These are phyloP conservation scores for Myiotriccus ornatus DNA, from an alignment of 2,797 vertebrate species.

Conservation along the genomic window DNA sequence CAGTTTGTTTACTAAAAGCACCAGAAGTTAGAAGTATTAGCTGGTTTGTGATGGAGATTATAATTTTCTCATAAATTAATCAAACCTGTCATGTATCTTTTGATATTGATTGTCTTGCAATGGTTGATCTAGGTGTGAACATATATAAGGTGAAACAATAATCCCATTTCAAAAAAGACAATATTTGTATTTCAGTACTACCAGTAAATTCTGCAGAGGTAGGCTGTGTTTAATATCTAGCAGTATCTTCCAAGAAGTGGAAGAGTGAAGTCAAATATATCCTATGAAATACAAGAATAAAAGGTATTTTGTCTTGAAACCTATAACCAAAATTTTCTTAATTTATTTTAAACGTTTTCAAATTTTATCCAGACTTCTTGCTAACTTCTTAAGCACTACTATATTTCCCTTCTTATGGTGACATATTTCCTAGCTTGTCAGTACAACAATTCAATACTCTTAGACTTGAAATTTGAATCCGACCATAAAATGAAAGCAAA, in stretches of 20 bases:
- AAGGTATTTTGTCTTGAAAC: background rate
- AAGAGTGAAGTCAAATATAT: background rate
- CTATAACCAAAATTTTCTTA: background rate
- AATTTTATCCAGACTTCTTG: background rate
- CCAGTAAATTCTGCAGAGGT: background rate
- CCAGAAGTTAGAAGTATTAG: background rate
- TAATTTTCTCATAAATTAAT: background rate
- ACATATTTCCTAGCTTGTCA: background rate
- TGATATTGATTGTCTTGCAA: background rate
- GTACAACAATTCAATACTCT: background rate
- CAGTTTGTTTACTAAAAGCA: background rate
- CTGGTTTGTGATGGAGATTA: background rate
- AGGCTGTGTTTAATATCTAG: background rate
- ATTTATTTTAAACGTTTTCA: background rate
- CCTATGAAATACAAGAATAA: background rate
- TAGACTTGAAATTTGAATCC: background rate
- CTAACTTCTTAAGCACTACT: background rate
- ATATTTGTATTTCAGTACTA: background rate
- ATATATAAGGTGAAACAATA: background rate
- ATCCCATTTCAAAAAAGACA: background rate
- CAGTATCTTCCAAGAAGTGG: background rate
- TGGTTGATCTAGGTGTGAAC: background rate
- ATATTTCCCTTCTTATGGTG: background rate
- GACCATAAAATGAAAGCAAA: background rate
- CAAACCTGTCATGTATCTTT: background rate